Conservation (phyloP, 2,797 vertebrate genomes). For the Pelobates cultripes region DNA sequence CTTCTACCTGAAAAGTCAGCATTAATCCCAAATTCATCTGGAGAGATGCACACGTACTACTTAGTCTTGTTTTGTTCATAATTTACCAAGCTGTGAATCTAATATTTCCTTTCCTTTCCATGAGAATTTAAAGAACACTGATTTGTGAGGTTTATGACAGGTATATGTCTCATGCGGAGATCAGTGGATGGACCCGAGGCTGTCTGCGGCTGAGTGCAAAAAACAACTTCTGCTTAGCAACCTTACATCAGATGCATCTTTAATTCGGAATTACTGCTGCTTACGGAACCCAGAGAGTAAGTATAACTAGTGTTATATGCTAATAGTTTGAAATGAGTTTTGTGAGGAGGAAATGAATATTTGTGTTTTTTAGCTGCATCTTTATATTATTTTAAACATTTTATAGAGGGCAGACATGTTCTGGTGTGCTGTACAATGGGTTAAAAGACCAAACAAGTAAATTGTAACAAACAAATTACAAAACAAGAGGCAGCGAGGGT, state of each 20-base stretch:
- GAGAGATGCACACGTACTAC: constrained; percentile 6
- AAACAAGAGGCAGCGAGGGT: no score
- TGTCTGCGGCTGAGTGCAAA: constrained; percentile 56
- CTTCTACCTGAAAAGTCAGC: background rate
- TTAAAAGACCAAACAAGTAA: no score
- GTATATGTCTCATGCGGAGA: constrained; percentile 68
- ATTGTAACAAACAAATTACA: no score
- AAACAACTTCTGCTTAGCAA: constrained; percentile 60
- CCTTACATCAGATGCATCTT: constrained; percentile 62
- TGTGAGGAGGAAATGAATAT: no score
- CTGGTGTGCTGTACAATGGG: no score
- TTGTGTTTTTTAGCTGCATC: no score
- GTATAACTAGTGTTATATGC: background rate
- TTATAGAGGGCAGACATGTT: no score
- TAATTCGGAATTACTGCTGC: constrained; percentile 62
- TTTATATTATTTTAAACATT: no score
- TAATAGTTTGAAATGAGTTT: background rate
- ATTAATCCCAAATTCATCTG: constrained; percentile 10
- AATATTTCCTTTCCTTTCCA: background rate
- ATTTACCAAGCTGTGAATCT: constrained; percentile 26
- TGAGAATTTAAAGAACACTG: constrained; percentile 21
- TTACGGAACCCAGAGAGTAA: constrained; percentile 60
- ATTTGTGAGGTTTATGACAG: constrained; percentile 55
- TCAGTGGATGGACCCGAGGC: constrained; percentile 59
- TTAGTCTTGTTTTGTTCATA: constrained; percentile 20